Conservation (phyloP, 2,113 vertebrate genomes). For the Trogon surrucura region DNA sequence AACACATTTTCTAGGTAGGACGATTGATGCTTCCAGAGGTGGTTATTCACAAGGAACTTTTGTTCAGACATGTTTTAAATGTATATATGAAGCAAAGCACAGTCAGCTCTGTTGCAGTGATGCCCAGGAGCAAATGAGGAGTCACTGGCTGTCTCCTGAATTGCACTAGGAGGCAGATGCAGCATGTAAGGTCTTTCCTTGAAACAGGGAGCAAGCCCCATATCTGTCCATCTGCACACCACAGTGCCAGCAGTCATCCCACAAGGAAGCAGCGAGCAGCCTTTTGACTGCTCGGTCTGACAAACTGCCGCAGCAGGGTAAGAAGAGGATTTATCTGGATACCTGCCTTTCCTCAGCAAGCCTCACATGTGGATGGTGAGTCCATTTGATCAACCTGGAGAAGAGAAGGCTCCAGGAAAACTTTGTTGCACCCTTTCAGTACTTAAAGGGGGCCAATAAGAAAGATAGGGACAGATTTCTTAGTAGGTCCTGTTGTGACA, state of each 20-base stretch:
- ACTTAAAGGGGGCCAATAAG: background rate
- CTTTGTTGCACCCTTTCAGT: background rate
- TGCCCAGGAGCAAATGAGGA: background rate
- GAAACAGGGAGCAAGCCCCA: background rate
- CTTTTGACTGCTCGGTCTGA: rapidly evolving
- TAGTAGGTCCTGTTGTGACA: background rate
- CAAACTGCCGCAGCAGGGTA: background rate
- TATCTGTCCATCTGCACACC: rapidly evolving
- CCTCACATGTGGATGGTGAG: background rate
- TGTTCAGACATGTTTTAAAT: background rate
- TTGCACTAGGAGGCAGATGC: background rate
- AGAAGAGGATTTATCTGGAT: background rate
- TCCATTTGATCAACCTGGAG: background rate
- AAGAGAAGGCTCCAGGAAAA: background rate
- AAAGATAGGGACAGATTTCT: background rate
- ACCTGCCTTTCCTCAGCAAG: background rate
- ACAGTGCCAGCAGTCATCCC: background rate
- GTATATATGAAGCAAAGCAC: background rate
- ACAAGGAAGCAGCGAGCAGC: background rate
- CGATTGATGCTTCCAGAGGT: background rate
- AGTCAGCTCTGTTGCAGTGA: background rate
- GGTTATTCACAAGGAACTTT: background rate
- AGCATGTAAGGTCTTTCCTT: background rate
- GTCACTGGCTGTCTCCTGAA: background rate
- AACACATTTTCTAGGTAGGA: background rate